Percentiles rank a stretch among this genome's conserved stretches.
Evolutionary conservation across 2,888 invertebrate genomes (phyloP).

Genomic region (Glaucopsyche alexis): DNA sequence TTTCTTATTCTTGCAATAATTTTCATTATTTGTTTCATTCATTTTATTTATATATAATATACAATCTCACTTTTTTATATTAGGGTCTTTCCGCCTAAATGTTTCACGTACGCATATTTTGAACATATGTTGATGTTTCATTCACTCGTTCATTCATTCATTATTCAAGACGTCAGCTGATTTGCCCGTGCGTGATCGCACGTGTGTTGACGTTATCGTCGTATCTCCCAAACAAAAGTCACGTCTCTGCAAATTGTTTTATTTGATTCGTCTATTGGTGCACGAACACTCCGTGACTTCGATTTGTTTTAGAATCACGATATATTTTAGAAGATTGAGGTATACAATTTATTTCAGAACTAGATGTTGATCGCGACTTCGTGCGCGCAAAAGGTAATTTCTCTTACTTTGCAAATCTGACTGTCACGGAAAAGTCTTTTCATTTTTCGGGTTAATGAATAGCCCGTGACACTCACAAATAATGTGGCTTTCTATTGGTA

Average conservation of each 20-base stretch:
- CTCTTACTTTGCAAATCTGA: too few species aligned
- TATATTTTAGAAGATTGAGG: neutral
- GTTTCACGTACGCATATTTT: neutral
- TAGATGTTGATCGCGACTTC: too few species aligned
- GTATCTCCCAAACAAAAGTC: conserved; percentile 18
- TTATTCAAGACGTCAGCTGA: conserved; percentile 23
- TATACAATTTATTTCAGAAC: neutral
- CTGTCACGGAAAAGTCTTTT: too few species aligned
- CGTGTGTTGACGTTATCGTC: conserved; percentile 19
- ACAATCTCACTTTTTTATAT: neutral
- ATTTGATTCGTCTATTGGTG: conserved; percentile 6
- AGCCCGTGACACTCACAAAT: too few species aligned
- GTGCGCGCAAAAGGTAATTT: too few species aligned
- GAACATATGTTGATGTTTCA: conserved; percentile 3
- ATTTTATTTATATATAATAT: neutral
- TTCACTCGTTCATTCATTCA: neutral
- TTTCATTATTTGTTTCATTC: neutral
- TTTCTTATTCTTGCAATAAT: too few species aligned
- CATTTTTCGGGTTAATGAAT: too few species aligned
- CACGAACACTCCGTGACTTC: neutral
- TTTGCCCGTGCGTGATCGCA: conserved; percentile 19
- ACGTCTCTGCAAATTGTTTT: conserved; percentile 11
- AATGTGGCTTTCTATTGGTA: too few species aligned
- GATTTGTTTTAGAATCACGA: neutral
- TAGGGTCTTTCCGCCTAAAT: neutral